Evolutionary conservation across 2,113 vertebrate genomes (phyloP).

Genomic region (Empidonax alnorum): DNA sequence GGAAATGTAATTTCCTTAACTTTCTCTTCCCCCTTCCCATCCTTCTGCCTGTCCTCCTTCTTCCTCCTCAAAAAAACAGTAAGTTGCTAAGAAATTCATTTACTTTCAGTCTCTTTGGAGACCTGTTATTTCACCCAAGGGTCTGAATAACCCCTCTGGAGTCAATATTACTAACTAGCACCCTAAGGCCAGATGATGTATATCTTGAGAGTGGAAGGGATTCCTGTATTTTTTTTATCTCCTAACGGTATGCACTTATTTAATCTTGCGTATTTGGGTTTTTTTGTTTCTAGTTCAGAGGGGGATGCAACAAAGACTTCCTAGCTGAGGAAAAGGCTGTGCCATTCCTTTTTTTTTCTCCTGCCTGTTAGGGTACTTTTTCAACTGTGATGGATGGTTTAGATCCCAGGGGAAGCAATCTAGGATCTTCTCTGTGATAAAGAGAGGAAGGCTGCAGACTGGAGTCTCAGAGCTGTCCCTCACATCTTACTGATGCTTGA

Average conservation of each 20-base stretch:
- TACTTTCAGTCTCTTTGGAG: neutral
- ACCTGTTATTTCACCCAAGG: neutral
- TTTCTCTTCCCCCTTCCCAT: accelerated
- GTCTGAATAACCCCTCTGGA: neutral
- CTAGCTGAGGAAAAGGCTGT: neutral
- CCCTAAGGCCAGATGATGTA: neutral
- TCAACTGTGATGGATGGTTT: neutral
- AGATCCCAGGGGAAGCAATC: neutral
- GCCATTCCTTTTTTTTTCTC: neutral
- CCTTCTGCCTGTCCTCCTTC: neutral
- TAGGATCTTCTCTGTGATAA: neutral
- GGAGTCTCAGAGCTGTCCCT: neutral
- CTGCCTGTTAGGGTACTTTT: neutral
- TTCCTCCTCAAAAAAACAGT: neutral
- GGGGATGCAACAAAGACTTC: neutral
- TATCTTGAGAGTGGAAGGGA: neutral
- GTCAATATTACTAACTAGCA: neutral
- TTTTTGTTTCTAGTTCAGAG: neutral
- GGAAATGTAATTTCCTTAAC: neutral
- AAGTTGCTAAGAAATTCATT: neutral
- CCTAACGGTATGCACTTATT: neutral
- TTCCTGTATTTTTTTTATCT: neutral
- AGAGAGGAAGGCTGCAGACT: neutral
- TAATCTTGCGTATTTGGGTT: neutral
- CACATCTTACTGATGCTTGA: neutral